Evolutionary conservation across 2,797 vertebrate genomes (phyloP), one percentile per base, ranked within the genome.

Genomic region (Onychomys leucogaster): DNA sequence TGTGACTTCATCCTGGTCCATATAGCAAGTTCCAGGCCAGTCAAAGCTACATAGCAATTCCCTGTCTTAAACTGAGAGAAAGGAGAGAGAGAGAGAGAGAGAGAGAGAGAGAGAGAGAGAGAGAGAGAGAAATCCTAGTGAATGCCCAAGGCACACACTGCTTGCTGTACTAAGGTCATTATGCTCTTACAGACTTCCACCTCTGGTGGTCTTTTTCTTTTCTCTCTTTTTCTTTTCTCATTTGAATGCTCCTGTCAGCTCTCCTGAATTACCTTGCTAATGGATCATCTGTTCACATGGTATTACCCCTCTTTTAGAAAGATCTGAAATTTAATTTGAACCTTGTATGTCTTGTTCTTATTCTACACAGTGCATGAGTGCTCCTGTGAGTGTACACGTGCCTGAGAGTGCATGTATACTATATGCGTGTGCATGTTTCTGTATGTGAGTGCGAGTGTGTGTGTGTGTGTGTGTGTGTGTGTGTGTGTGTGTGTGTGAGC

Each of bases 291-390:
- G 83, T 77, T 61, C 29, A 59, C 0, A n/a, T 19, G 19, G 6
- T 21, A 3, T 76, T 83, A 34, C 3, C 1, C 3, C 1, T 80
- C 25, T 85, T 81, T 52, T 6, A 76, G 41, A 37, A 94, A 77
- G n/a, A 69, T 77, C 8, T 88, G 73, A 92, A 91, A 43, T 84
- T 87, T 94, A 90, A 67, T 59, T 89, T 82, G 27, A 3, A 55
- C 55, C 3, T 61, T 17, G 10, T 27, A 43, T 55, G 52, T 29
- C 29, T 78, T 52, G n/a, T 61, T 25, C n/a, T 86, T 82, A 59
- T 84, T 21, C 8, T 63, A 82, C 6, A 25, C 49, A 14, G 11
- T 78, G 29, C 32, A 5, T 49, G 43, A 49, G 16, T 37, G n/a
- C 23, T 37, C 3, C 4, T 21, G 17, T 73, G 69, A 19, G 69